Evolutionary conservation across 2,888 invertebrate species (phyloP), one percentile per base, ranked within the genome.

Genomic region (Podotricha telesiphe): DNA sequence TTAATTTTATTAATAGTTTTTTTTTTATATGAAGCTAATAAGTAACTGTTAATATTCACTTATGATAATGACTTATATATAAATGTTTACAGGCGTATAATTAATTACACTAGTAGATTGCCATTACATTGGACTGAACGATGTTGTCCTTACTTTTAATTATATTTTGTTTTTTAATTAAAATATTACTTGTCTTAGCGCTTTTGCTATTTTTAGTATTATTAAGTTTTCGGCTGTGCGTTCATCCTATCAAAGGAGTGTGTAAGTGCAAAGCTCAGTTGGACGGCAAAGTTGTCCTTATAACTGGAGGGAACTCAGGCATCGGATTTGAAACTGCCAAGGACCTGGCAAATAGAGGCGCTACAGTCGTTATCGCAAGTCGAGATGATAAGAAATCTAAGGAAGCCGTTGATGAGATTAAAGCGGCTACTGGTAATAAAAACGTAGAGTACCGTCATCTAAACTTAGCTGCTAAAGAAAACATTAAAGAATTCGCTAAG

Each of bases 301-400:
- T 98, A 8, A 97, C 97, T 0, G 98, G 97, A 8, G 95, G 96
- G 0, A 97, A 97, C 83, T 95, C 95, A 0, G 97, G 98, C 2
- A 96, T 98, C 69, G 97, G 98, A 1, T 94, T 95, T 80, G 96
- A 96, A 87, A 96, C 96, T 0, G 96, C 94, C 0, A 88, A 89
- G 69, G 95, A 95, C 76, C 85, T 98, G 72, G 97, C 97, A 0
- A 91, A 88, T 72, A 88, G 96, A 71, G 95, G 96, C 5, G 97
- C 96, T 0, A 95, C 93, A 79, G 86, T 93, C 22, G 79, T 91
- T 68, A 96, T 98, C 94, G 98, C 97, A 0, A 97, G 97, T 81
- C 93, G 97, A 73, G 94, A 97, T 84, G 89, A 95, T 79, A 80
- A 92, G 7, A 95, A 94, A 86, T 96, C 97, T 77, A 95, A 96